Base-by-base conservation (phyloP, 2,797 vertebrate genomes). In the Rhynchotus rufescens region DNA sequence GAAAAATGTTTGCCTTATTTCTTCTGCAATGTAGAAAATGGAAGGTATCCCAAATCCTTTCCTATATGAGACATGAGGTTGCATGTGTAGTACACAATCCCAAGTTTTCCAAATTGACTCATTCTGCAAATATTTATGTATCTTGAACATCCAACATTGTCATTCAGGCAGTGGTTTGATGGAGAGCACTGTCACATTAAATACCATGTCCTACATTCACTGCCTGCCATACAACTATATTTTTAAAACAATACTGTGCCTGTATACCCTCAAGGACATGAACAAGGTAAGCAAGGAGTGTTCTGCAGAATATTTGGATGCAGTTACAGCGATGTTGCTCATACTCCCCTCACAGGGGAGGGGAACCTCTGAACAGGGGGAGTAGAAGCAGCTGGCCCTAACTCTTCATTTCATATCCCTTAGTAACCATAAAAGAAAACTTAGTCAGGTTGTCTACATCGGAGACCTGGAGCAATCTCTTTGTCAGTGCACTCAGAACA, bases 211-310 rank as follows among this genome's bases (percentile, higher is more conserved):
- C 2, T 2, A 3, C 47, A 62, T 69, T 73, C 34, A 66, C 17
- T 1, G 0, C 15, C 62, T 82, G 17, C 13, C 12, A 4, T 49
- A 26, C 49, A 61, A 76, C 62, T 7, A 22, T 0, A 51, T n/a
- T 59, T 73, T 26, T 30, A 2, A 79, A 80, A 76, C 26, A 47
- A 38, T n/a, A 26, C 4, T 15, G 16, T 59, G 9, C 12, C 4
- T 75, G 3, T 15, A 28, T 4, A 61, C 3, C 14, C 15, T 3
- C 28, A 12, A 30, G 15, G 19, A 68, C 15, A 59, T 28, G 10
- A 65, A 56, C 20, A 56, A 78, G 19, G 6, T 10, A 75, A 67
- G 34, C 36, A 19, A n/a, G 49, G 17, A 54, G 17, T 69, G 28
- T 30, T 52, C 26, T 38, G 12, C 21, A 54, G 9, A 20, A 38